Base-by-base conservation (phyloP, 2,113 vertebrate species). In the Athene cunicularia region DNA sequence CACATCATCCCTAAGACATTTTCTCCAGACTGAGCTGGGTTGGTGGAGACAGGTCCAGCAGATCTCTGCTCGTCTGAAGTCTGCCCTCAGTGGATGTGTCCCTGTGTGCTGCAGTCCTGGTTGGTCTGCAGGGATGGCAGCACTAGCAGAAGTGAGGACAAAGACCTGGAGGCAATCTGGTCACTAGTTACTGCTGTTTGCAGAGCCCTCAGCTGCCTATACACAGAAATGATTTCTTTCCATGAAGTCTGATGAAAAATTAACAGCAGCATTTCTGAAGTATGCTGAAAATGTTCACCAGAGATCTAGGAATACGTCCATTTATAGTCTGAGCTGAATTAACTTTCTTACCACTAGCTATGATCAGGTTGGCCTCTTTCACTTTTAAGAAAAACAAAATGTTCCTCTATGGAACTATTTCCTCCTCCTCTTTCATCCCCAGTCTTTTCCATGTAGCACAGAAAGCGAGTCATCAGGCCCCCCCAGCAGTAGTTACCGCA, bases 381-480 rank as follows among this genome's bases (percentile, higher is more conserved):
- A 71, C 79, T 47, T 90, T 84, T 43, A 76, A 96, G 52, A 63
- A 72, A 97, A 95, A 53, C 32, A 32, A 74, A 92, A 66, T 50
- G 28, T 66, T 96, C 76, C 83, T 95, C 95, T 86, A 53, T 39
- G 80, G 94, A 86, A 95, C 91, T 50, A 35, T 90, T 91, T 91
- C 67, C 50, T 68, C 33, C 39, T 58, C 10, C 24, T 89, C 47
- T 62, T 72, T 43, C 59, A 83, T 81, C 67, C 32, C 39, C 9
- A 45, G 32, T 53, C 76, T 92, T 89, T 72, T 91, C 97, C 87
- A 92, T 47, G 53, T 47, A 68, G 62, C 89, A 95, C 87, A 86
- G 90, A 96, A 96, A 88, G 80, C 43, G 8, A 93, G 64, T 55
- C 53, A 56, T 60, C 75, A 16, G 58, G 47, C 74, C 76, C 91